Evolutionary conservation across 2,113 vertebrate species (phyloP).

Genomic region (Pygoscelis adeliae): DNA sequence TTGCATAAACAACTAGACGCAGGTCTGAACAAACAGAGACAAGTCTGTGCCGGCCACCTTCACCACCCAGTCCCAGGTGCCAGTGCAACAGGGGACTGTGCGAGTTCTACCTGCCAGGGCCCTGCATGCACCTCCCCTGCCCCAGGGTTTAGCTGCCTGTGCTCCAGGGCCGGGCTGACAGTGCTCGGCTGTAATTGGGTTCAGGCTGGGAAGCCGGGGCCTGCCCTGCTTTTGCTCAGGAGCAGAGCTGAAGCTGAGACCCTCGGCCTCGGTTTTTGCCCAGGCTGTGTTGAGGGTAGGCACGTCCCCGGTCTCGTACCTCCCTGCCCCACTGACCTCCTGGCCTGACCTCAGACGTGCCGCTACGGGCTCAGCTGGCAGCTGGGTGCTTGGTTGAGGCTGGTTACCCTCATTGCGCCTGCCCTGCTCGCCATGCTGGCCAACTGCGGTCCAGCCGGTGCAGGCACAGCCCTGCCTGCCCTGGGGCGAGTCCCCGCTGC

Average conservation of each 20-base stretch:
- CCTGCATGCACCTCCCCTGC: neutral
- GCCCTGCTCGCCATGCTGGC: neutral
- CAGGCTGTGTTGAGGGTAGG: neutral
- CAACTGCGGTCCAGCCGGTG: rapidly evolving
- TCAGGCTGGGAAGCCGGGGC: neutral
- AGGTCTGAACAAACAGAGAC: neutral
- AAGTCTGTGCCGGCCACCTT: neutral
- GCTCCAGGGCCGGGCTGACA: neutral
- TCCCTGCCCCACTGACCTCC: neutral
- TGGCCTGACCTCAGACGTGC: neutral
- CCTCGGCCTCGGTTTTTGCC: rapidly evolving
- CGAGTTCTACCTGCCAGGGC: neutral
- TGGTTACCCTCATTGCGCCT: rapidly evolving
- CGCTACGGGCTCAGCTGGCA: rapidly evolving
- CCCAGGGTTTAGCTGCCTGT: neutral
- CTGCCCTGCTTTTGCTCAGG: neutral
- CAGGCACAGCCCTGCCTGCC: neutral
- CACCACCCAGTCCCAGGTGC: neutral
- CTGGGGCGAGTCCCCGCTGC: neutral
- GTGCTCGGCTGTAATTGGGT: rapidly evolving
- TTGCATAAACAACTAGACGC: neutral
- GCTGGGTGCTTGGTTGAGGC: neutral
- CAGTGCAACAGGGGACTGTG: neutral
- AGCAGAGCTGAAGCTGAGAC: rapidly evolving
- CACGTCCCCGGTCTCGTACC: neutral